phyloP scores from a whole-genome alignment of 2,888 invertebrate genomes.

The Plebejus argus region DNA sequence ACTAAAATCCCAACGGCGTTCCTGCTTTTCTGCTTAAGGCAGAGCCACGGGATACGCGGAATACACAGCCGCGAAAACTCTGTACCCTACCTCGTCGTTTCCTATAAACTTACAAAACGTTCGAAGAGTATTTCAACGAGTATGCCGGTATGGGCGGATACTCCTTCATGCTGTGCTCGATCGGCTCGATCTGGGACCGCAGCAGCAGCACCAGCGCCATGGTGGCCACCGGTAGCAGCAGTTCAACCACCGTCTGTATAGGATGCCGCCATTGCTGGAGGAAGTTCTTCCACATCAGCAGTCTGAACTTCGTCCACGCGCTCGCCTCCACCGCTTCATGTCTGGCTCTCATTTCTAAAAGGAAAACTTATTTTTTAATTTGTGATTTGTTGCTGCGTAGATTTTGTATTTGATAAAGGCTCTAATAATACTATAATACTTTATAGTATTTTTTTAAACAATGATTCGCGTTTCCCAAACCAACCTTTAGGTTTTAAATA shows the following conservation, averaged over 20 bases:
- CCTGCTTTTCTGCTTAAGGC: no score
- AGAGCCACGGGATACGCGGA: no score
- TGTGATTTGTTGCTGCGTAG: not conserved
- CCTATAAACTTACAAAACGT: constrained; percentile 57
- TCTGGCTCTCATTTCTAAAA: constrained; percentile 42
- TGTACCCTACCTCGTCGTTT: not conserved
- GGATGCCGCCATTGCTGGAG: constrained; percentile 87
- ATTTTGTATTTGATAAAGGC: no score
- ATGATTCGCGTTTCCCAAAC: no score
- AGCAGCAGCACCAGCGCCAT: constrained; percentile 85
- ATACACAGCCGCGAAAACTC: no score
- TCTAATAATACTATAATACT: no score
- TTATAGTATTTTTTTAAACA: no score
- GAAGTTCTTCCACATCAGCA: constrained; percentile 93
- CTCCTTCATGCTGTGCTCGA: constrained; percentile 46
- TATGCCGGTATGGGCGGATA: constrained; percentile 60
- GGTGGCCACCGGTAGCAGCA: constrained; percentile 84
- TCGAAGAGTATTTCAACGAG: constrained; percentile 45
- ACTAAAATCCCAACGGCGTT: no score
- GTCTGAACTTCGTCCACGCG: constrained; percentile 81
- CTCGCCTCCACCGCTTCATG: constrained; percentile 50
- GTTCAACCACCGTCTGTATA: constrained; percentile 84
- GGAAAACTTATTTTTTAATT: not conserved
- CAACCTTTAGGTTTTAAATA: no score
- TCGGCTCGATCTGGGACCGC: constrained; percentile 84